These are phyloP conservation scores for Sebastes flavidus DNA, from an alignment of 2,797 vertebrate genomes.

Conservation along the genomic window DNA sequence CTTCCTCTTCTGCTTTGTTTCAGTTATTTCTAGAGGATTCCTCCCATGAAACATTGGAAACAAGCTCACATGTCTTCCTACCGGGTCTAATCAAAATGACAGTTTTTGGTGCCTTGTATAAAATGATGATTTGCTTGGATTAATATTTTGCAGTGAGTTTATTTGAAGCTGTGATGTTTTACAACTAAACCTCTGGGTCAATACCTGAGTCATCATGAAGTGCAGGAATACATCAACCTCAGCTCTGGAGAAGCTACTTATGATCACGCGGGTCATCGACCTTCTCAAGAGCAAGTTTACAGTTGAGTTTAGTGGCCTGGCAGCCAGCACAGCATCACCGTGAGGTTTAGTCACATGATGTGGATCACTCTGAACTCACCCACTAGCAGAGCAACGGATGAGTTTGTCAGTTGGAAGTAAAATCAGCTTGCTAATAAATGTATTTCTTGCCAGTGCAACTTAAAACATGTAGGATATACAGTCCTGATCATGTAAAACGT, in stretches of 20 bases:
- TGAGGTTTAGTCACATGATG: neutral
- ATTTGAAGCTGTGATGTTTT: neutral
- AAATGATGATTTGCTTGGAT: neutral
- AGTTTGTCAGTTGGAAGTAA: neutral
- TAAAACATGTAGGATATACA: neutral
- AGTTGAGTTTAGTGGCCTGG: neutral
- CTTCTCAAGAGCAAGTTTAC: neutral
- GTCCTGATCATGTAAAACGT: neutral
- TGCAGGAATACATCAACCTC: neutral
- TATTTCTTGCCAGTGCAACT: neutral
- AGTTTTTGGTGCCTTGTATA: neutral
- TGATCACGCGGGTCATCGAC: neutral
- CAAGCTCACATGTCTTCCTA: neutral
- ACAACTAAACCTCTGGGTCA: neutral
- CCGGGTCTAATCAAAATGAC: neutral
- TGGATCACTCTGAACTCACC: neutral
- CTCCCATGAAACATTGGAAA: neutral
- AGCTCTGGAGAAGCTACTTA: conserved; percentile 4
- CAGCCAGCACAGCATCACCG: neutral
- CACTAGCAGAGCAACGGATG: neutral
- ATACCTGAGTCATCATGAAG: neutral
- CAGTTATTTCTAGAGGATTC: neutral
- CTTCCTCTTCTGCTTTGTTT: neutral
- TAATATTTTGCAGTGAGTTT: neutral
- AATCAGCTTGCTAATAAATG: no score